Evolutionary conservation across 2,888 invertebrate genomes (phyloP).

Genomic region (Shargacucullia verbasci): DNA sequence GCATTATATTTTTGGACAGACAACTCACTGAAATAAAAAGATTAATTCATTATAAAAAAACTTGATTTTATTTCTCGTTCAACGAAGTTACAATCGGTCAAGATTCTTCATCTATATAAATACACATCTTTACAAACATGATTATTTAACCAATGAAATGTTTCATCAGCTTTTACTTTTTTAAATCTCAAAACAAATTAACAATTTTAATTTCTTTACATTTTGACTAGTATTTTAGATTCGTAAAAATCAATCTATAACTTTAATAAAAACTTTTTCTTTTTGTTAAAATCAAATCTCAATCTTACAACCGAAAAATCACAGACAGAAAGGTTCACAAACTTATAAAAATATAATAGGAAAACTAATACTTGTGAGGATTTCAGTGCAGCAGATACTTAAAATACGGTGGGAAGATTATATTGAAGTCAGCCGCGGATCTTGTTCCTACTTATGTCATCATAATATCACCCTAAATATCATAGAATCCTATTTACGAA

Average conservation of each 20-base stretch:
- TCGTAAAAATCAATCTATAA: conserved; percentile 24
- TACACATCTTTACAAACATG: conserved; percentile 35
- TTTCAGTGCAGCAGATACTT: conserved; percentile 36
- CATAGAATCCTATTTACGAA: too few relatives aligned
- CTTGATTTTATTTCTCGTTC: conserved; percentile 65
- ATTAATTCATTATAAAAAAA: conserved; percentile 69
- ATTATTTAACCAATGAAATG: conserved; percentile 17
- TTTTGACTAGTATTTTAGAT: conserved; percentile 43
- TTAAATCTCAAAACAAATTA: conserved; percentile 33
- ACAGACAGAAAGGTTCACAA: conserved; percentile 45
- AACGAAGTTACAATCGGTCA: conserved; percentile 52
- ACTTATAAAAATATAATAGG: conserved; percentile 17
- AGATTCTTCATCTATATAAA: conserved; percentile 36
- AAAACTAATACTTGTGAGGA: conserved; percentile 46
- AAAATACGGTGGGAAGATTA: conserved; percentile 50
- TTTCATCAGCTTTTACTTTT: conserved; percentile 6
- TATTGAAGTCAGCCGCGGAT: conserved; percentile 29
- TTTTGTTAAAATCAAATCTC: conserved; percentile 12
- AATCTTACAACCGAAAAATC: conserved; percentile 49
- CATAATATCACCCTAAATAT: too few relatives aligned
- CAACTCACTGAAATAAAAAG: conserved; percentile 82
- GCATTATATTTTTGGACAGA: conserved; percentile 87
- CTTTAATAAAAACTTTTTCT: conserved; percentile 12
- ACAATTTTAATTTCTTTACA: conserved; percentile 37
- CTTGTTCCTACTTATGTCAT: not conserved